Conservation (phyloP, 2,113 vertebrate species). For the Centropristis striata region DNA sequence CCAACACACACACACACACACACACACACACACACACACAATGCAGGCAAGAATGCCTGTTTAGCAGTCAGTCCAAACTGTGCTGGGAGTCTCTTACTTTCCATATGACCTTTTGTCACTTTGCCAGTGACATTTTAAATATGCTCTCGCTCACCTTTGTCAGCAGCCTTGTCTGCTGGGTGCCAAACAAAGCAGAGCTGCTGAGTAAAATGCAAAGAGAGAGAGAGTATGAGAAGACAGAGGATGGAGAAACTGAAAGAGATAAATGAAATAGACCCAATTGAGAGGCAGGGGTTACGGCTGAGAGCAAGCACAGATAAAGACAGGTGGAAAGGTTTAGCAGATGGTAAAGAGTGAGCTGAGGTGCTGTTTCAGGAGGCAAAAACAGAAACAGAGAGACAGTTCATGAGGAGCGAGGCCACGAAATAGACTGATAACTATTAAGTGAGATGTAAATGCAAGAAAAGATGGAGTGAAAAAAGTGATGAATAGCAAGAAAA, state of each 20-base stretch:
- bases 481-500: constrained; percentile 31
- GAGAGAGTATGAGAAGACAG: constrained; percentile 32
- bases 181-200: constrained; percentile 76
- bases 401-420: neutral
- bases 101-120: constrained; percentile 87
- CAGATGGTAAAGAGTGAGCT: constrained; percentile 9
- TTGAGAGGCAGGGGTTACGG: constrained; percentile 53
- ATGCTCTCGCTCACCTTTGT: constrained; percentile 83
- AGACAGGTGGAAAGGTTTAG: constrained; percentile 23
- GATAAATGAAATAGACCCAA: constrained; percentile 52
- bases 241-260: constrained; percentile 32
- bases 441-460: constrained; percentile 33
- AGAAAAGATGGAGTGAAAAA: constrained; percentile 11
- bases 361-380: neutral
- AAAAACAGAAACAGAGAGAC: constrained; percentile 32
- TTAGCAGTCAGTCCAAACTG: constrained; percentile 83
- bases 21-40: constrained; percentile 16
- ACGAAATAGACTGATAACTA: constrained; percentile 7
- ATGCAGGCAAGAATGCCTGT: constrained; percentile 59
- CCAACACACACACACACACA: neutral
- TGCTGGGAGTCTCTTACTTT: constrained; percentile 82
- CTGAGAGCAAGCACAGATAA: constrained; percentile 19
- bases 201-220: constrained; percentile 59
- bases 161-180: constrained; percentile 73
- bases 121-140: constrained; percentile 85